Percentiles rank a stretch among this genome's conserved stretches.
phyloP scores from a whole-genome alignment of 2,797 vertebrate species.

The Jordanella pulchra region DNA sequence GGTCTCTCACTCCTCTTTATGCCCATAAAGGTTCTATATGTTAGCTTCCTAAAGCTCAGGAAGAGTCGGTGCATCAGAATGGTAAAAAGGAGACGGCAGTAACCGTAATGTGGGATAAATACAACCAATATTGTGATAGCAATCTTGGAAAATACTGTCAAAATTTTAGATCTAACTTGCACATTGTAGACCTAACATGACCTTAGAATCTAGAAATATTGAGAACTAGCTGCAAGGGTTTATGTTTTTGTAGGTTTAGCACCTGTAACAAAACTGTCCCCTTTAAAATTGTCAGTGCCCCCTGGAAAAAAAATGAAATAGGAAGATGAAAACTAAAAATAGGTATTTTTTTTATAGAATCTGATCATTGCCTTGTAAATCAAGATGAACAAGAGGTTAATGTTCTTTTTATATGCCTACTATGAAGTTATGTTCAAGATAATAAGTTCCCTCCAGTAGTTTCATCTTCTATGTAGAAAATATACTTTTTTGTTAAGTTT shows the following conservation, averaged over 20 bases:
- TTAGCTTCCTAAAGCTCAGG: not conserved
- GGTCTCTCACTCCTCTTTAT: not conserved
- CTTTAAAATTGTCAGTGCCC: not conserved
- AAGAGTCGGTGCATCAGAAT: not conserved
- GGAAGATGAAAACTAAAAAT: not conserved
- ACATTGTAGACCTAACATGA: not conserved
- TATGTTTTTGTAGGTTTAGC: not conserved
- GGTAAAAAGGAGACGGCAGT: not conserved
- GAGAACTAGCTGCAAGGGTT: not conserved
- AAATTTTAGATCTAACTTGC: not conserved
- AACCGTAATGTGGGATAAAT: not conserved
- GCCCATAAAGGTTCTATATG: not conserved
- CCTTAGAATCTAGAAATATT: not conserved
- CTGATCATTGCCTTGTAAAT: not conserved
- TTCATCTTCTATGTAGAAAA: not conserved
- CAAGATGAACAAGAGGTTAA: not conserved
- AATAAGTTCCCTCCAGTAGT: not conserved
- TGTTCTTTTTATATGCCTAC: not conserved
- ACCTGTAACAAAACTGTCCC: not conserved
- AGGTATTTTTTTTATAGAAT: too few species aligned
- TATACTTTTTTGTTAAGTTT: too few species aligned
- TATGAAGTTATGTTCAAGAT: not conserved
- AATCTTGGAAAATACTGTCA: not conserved
- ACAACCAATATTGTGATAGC: not conserved
- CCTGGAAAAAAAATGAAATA: not conserved